Conservation (phyloP, 2,888 invertebrate species). For the Callyntrura guangdongensis region DNA sequence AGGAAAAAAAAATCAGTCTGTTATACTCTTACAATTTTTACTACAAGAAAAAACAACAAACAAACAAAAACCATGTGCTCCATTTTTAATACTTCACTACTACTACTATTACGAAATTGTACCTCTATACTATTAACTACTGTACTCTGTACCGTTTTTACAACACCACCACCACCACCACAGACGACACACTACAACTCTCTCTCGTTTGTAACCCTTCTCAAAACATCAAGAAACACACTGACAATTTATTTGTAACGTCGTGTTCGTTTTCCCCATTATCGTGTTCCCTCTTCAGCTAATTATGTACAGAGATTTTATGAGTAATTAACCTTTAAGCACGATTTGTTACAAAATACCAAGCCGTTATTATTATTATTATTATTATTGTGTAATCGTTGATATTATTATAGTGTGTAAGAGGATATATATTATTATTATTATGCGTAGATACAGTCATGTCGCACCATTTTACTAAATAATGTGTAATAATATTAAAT, state of each 20-base stretch:
- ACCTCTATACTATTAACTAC: no score
- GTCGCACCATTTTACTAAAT: no score
- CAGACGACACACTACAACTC: slow-evolving; percentile 25
- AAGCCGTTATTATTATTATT: no score
- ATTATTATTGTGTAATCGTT: no score
- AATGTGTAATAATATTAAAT: no score
- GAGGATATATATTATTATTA: no score
- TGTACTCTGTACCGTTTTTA: slow-evolving; percentile 42
- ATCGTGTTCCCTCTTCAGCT: slow-evolving; percentile 46
- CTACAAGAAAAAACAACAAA: slow-evolving; percentile 21
- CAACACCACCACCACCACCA: no score
- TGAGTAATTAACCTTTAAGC: no score
- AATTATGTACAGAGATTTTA: no score
- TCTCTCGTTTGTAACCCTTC: neutral
- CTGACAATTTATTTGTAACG: slow-evolving; percentile 22
- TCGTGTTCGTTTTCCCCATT: slow-evolving; percentile 30
- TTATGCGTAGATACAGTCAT: no score
- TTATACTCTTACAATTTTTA: slow-evolving; percentile 36
- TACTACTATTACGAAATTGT: neutral
- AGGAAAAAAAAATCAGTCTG: slow-evolving; percentile 12
- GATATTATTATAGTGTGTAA: no score
- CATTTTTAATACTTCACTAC: slow-evolving; percentile 16
- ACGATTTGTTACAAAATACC: no score
- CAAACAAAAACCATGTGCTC: neutral
- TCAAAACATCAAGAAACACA: slow-evolving; percentile 37